Percentiles rank a stretch among this genome's conserved stretches.
These are phyloP conservation scores for Dendroctonus valens DNA, from an alignment of 1,140 invertebrate species.

Conservation along the genomic window DNA sequence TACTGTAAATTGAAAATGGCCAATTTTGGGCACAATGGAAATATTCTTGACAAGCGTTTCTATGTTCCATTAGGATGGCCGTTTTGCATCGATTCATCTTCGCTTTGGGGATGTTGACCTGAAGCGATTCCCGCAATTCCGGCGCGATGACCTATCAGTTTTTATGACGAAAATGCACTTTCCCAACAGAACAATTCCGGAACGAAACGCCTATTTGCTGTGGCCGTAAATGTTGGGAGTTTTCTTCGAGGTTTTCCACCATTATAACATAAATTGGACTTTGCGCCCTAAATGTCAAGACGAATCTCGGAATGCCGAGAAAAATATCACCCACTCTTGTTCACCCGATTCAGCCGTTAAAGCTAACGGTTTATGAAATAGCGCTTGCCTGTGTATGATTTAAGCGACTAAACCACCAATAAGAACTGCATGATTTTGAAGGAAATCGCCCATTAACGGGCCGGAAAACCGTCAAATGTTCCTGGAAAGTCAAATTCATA, in stretches of 20 bases:
- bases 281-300: slow-evolving; percentile 15
- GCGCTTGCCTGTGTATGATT: not conserved
- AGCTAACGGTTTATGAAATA: not conserved
- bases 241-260: slow-evolving; percentile 13
- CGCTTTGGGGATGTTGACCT: no score
- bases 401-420: not conserved
- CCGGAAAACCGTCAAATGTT: no score
- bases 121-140: no score
- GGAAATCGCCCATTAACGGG: no score
- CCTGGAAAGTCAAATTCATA: not conserved
- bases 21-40: slow-evolving; percentile 5
- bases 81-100: no score
- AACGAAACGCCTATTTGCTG: slow-evolving; percentile 5
- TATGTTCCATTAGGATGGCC: no score
- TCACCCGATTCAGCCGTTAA: no score
- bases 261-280: slow-evolving; percentile 24
- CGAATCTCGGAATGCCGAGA: slow-evolving; percentile 9
- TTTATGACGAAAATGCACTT: not conserved
- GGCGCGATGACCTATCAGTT: not conserved
- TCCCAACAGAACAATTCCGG: slow-evolving; percentile 1
- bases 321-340: slow-evolving; percentile 6
- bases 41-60: not conserved
- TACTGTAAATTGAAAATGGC: slow-evolving; percentile 14
- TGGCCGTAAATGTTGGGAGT: slow-evolving; percentile 10
- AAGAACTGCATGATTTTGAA: no score